Conservation (phyloP, 2,113 vertebrate genomes). For the Amia ocellicauda region DNA sequence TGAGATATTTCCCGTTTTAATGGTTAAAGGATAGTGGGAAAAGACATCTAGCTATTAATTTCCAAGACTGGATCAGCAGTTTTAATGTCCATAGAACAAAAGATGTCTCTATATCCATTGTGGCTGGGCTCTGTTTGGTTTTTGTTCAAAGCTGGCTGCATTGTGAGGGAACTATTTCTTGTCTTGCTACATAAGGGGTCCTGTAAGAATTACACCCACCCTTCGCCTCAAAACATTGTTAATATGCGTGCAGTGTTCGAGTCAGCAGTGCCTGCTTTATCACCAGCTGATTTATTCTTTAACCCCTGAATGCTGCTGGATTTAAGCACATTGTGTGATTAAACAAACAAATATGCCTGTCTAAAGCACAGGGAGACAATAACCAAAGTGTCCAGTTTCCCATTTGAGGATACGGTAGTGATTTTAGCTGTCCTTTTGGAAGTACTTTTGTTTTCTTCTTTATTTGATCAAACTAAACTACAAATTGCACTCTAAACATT, state of each 20-base stretch:
- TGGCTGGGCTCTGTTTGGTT: slow-evolving; percentile 25
- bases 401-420: too few species aligned
- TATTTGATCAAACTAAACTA: too few species aligned
- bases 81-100: slow-evolving; percentile 39
- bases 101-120: slow-evolving; percentile 39
- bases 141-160: slow-evolving; percentile 33
- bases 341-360: slow-evolving; percentile 3
- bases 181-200: slow-evolving; percentile 32
- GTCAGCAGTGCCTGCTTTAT: slow-evolving; percentile 24
- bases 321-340: not conserved
- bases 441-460: too few species aligned
- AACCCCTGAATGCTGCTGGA: slow-evolving; percentile 18
- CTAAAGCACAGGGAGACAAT: too few species aligned
- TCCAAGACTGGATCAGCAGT: slow-evolving; percentile 34
- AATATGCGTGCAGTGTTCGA: slow-evolving; percentile 30
- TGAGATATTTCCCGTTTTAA: slow-evolving; percentile 33
- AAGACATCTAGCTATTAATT: slow-evolving; percentile 41
- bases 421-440: too few species aligned
- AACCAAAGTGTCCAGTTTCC: too few species aligned
- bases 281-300: slow-evolving; percentile 27
- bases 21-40: slow-evolving; percentile 12
- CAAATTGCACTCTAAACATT: too few species aligned
- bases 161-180: slow-evolving; percentile 39
- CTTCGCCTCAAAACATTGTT: slow-evolving; percentile 26
- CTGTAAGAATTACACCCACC: slow-evolving; percentile 17